Evolutionary conservation across 2,797 vertebrate genomes (phyloP).

Genomic region (Podarcis lilfordi): DNA sequence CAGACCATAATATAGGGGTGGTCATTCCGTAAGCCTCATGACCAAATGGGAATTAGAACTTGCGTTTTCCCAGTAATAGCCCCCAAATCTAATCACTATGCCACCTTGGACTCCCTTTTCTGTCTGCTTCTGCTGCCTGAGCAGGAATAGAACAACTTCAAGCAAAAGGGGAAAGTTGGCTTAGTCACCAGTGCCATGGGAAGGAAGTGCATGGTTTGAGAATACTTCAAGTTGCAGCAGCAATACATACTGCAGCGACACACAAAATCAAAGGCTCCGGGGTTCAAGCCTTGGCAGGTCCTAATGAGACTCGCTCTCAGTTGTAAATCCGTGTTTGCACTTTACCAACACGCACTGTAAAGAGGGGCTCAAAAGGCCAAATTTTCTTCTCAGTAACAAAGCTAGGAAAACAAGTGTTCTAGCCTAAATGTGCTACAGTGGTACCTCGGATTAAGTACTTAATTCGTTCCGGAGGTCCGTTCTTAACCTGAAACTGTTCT

Average conservation of each 20-base stretch:
- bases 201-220: too few relatives aligned
- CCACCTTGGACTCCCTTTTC: not conserved
- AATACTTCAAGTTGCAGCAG: not conserved
- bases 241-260: not conserved
- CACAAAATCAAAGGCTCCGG: not conserved
- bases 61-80: too few relatives aligned
- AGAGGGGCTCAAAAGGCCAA: not conserved
- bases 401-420: too few relatives aligned
- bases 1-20: too few relatives aligned
- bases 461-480: too few relatives aligned
- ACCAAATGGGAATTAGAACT: too few relatives aligned
- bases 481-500: too few relatives aligned
- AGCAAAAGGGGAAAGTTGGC: not conserved
- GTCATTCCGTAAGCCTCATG: not conserved
- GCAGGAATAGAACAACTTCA: not conserved
- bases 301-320: not conserved
- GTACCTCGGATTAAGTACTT: too few relatives aligned
- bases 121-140: not conserved
- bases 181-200: not conserved
- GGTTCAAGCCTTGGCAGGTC: not conserved
- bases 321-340: not conserved
- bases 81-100: not conserved
- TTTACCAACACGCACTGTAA: not conserved
- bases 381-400: not conserved
- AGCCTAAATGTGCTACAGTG: too few relatives aligned